phyloP scores from a whole-genome alignment of 2,113 vertebrate genomes.

The Taurulus bubalis region DNA sequence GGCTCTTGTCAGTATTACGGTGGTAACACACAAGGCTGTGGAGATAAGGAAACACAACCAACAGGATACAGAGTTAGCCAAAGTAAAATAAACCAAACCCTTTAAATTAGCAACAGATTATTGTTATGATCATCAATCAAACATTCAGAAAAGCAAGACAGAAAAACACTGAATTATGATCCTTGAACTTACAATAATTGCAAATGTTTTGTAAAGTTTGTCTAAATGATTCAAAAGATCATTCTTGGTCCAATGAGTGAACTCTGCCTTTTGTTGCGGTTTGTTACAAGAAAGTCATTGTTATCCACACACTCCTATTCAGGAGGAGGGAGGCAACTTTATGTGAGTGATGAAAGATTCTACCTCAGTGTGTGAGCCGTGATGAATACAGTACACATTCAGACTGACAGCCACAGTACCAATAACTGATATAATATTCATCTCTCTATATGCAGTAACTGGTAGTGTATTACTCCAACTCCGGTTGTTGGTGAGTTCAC shows the following conservation, averaged over 20 bases:
- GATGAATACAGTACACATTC: slow-evolving; percentile 77
- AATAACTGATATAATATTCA: slow-evolving; percentile 64
- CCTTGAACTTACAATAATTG: not conserved
- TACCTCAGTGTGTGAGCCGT: slow-evolving; percentile 38
- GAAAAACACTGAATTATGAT: not conserved
- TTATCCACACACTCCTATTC: not conserved
- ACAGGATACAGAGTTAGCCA: not conserved
- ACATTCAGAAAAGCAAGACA: not conserved
- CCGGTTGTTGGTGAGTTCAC: slow-evolving; percentile 53
- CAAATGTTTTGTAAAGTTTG: not conserved
- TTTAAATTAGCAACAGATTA: not conserved
- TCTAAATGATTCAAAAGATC: not conserved
- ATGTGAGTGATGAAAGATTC: slow-evolving; percentile 47
- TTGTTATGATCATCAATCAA: not conserved
- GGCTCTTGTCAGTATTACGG: not conserved
- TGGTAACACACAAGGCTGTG: not conserved
- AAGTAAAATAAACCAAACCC: not conserved
- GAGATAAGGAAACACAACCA: not conserved
- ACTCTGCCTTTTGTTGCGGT: not conserved
- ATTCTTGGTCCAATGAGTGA: not conserved
- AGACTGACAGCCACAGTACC: slow-evolving; percentile 65
- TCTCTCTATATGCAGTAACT: slow-evolving; percentile 30
- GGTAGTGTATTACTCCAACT: slow-evolving; percentile 15
- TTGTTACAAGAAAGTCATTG: slow-evolving; percentile 7
- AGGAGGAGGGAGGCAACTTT: not conserved